Base-by-base conservation (phyloP, 2,888 invertebrate genomes). In the Acronicta aceris region DNA sequence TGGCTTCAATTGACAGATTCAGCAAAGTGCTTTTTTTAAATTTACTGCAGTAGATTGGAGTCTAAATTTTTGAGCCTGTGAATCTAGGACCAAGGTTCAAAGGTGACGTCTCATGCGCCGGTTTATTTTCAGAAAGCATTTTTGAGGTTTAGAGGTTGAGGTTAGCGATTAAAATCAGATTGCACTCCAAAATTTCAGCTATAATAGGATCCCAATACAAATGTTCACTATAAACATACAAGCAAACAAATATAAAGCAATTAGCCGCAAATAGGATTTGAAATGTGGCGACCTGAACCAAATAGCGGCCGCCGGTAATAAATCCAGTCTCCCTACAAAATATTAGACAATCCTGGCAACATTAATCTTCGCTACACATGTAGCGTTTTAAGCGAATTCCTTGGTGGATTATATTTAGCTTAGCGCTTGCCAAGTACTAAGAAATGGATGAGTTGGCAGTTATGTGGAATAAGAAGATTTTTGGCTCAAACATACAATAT, bases 291-390 rank as follows among this genome's bases (percentile, higher is more conserved):
- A 65, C 60, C 66, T 65, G 64, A 40, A 47, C 70, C 55, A 30
- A 66, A 76, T 76, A 71, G 58, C 64, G 68, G 42, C 61, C 65
- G 49, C 52, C 47, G 33, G 77, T 62, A 73, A 82, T 82, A 82
- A 81, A 82, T 82, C 54, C 64, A 57, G 57, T 61, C 65, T 59
- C 53, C 53, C 61, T 56, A 45, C 78, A 78, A 76, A 76, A 76
- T 83, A 83, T 83, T 81, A 82, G 82, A 83, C 81, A 83, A 82
- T 78, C 49, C 68, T 66, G 64, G 53, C 36, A 62, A 73, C 80
- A 83, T 83, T 76, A 77, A 83, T 83, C 81, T 80, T 74, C 51
- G 17, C 17, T 68, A 65, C 68, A 69, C 77, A 71, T 69, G 53
- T 60, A 65, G 54, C 58, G 55, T 49, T 71, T 68, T 62, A 78